These are phyloP conservation scores for Lordiphosa collinella DNA, from an alignment of 1,140 invertebrate species.

Conservation along the genomic window DNA sequence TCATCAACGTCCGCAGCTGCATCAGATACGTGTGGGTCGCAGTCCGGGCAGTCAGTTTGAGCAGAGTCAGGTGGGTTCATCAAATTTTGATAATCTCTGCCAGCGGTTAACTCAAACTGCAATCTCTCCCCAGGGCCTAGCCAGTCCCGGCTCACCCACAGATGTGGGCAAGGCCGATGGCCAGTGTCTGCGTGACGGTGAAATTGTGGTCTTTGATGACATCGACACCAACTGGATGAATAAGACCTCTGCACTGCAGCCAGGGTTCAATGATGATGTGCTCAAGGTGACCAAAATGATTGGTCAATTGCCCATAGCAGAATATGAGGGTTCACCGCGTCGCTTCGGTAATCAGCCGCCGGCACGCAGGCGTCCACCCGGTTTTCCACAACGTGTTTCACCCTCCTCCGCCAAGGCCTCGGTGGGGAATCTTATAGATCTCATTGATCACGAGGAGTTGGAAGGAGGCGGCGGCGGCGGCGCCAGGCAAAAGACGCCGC, in stretches of 20 bases:
- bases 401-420: conserved; percentile 43
- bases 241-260: conserved; percentile 30
- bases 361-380: conserved; percentile 83
- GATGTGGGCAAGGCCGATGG: conserved; percentile 71
- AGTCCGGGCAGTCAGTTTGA: conserved; percentile 77
- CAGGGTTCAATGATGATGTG: conserved; percentile 80
- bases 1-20: conserved; percentile 64
- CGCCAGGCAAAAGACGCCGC: conserved; percentile 68
- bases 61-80: conserved; percentile 37
- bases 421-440: conserved; percentile 59
- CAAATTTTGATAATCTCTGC: too few relatives aligned
- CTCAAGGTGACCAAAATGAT: conserved; percentile 88
- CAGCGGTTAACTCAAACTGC: too few relatives aligned
- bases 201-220: conserved; percentile 89
- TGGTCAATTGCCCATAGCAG: conserved; percentile 84
- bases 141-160: conserved; percentile 72
- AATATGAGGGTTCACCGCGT: conserved; percentile 94
- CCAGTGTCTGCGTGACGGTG: conserved; percentile 80
- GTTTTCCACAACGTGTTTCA: conserved; percentile 84
- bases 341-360: conserved; percentile 85
- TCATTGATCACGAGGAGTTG: conserved; percentile 51
- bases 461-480: background rate
- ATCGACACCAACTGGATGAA: conserved; percentile 86
- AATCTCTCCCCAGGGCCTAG: conserved; percentile 40
- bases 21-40: conserved; percentile 71